These are phyloP conservation scores for Dimorphilus gyrociliatus DNA, from an alignment of 2,888 invertebrate genomes.

Conservation along the genomic window DNA sequence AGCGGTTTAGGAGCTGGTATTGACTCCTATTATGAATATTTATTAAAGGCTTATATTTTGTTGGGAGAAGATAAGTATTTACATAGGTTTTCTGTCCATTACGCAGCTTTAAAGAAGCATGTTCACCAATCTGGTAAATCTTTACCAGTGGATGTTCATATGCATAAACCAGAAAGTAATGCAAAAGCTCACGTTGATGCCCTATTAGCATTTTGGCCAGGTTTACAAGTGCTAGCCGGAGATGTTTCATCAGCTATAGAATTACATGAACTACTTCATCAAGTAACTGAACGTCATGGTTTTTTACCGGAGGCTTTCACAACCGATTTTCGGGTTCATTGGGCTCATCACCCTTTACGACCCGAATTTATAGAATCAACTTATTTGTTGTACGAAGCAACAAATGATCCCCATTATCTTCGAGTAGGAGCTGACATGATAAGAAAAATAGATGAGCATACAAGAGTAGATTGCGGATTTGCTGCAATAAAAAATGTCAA, in stretches of 20 bases:
- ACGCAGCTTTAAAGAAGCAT: slow-evolving; percentile 90
- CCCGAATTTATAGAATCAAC: slow-evolving; percentile 97
- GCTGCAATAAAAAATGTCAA: slow-evolving; percentile 91
- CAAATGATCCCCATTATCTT: slow-evolving; percentile 84
- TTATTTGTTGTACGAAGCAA: slow-evolving; percentile 84
- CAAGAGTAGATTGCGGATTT: slow-evolving; percentile 86
- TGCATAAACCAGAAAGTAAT: slow-evolving; percentile 85
- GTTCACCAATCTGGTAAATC: slow-evolving; percentile 80
- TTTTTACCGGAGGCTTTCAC: slow-evolving; percentile 98
- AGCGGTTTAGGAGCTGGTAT: slow-evolving; percentile 98
- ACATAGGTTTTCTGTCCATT: slow-evolving; percentile 70
- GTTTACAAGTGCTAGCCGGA: slow-evolving; percentile 69
- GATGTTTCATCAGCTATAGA: slow-evolving; percentile 95
- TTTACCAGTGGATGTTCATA: slow-evolving; percentile 76
- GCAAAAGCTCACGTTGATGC: slow-evolving; percentile 95
- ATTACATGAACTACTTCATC: slow-evolving; percentile 95
- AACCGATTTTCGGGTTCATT: slow-evolving; percentile 90
- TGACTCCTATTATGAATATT: slow-evolving; percentile 96
- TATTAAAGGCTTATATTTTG: slow-evolving; percentile 87
- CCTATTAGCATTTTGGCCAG: slow-evolving; percentile 92
- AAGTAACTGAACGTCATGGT: slow-evolving; percentile 90
- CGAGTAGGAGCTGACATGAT: slow-evolving; percentile 76
- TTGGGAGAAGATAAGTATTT: slow-evolving; percentile 77
- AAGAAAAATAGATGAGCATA: slow-evolving; percentile 69
- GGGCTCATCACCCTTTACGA: slow-evolving; percentile 89